Conservation (phyloP, 2,888 invertebrate species). For the Phragmatobia fuliginosa region DNA sequence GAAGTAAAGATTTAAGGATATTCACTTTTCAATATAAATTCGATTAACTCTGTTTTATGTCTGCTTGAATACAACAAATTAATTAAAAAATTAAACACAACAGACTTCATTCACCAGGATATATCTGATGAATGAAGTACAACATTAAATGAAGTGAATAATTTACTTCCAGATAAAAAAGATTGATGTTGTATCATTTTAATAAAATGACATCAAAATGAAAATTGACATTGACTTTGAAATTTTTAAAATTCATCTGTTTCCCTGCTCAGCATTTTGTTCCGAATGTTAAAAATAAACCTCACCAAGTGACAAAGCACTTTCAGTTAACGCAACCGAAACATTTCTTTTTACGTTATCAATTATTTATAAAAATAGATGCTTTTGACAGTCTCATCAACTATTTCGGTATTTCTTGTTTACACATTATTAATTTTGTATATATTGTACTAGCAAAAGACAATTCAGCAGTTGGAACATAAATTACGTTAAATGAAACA, state of each 20-base stretch:
- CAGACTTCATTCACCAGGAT: not conserved
- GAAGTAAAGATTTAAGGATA: no score
- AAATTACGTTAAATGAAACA: no score
- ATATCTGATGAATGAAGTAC: not conserved
- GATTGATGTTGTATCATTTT: not conserved
- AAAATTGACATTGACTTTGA: not conserved
- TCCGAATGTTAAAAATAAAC: slow-evolving; percentile 17
- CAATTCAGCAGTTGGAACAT: not conserved
- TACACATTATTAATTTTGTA: not conserved
- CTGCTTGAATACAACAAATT: no score
- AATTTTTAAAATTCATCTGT: not conserved
- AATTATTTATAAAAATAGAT: slow-evolving; percentile 13
- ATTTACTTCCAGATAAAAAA: not conserved
- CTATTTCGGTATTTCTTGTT: not conserved
- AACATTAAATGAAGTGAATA: not conserved
- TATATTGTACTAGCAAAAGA: not conserved
- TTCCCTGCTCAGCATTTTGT: not conserved
- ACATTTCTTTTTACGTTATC: slow-evolving; percentile 19
- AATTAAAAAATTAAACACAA: no score
- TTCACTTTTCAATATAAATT: no score
- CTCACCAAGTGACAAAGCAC: slow-evolving; percentile 14
- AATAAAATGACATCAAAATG: not conserved
- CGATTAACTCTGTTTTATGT: no score
- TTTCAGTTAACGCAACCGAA: slow-evolving; percentile 14
- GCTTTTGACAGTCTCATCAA: not conserved